A percentile compares a stretch with the other conserved stretches of the same genome.
phyloP scores from a whole-genome alignment of 2,888 invertebrate genomes.

The Pachliopta kotzebuea region DNA sequence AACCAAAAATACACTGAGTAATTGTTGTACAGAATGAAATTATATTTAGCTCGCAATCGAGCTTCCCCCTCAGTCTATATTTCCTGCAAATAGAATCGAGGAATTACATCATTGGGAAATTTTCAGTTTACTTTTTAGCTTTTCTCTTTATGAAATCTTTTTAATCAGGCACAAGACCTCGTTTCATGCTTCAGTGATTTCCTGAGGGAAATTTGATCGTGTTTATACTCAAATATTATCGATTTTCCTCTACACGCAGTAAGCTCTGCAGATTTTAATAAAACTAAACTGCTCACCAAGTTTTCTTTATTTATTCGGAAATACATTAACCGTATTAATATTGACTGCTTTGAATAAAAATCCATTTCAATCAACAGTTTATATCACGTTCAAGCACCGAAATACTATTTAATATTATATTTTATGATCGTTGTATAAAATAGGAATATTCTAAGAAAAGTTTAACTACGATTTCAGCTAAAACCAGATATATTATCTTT shows the following conservation, averaged over 20 bases:
- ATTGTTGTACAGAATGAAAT: background rate
- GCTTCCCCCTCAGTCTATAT: background rate
- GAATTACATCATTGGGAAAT: constrained; percentile 29
- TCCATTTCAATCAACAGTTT: too few species aligned
- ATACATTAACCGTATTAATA: too few species aligned
- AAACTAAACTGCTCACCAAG: constrained; percentile 13
- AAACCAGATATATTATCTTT: too few species aligned
- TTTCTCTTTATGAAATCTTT: constrained; percentile 28
- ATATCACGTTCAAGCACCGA: too few species aligned
- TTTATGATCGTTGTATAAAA: too few species aligned
- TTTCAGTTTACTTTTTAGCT: constrained; percentile 26
- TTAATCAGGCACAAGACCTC: constrained; percentile 30
- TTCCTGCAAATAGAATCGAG: constrained; percentile 25
- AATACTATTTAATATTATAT: too few species aligned
- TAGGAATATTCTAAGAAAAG: too few species aligned
- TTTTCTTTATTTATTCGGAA: constrained; percentile 3
- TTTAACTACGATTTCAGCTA: too few species aligned
- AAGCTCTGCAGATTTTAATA: constrained; percentile 19
- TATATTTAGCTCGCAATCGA: background rate
- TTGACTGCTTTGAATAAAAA: too few species aligned
- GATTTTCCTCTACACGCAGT: constrained; percentile 24
- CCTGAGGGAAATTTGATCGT: constrained; percentile 29
- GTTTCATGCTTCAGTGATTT: constrained; percentile 26
- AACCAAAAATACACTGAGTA: background rate
- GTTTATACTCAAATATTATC: constrained; percentile 25